Conservation (phyloP, 2,797 vertebrate genomes). For the Schizothorax lantsangensis region DNA sequence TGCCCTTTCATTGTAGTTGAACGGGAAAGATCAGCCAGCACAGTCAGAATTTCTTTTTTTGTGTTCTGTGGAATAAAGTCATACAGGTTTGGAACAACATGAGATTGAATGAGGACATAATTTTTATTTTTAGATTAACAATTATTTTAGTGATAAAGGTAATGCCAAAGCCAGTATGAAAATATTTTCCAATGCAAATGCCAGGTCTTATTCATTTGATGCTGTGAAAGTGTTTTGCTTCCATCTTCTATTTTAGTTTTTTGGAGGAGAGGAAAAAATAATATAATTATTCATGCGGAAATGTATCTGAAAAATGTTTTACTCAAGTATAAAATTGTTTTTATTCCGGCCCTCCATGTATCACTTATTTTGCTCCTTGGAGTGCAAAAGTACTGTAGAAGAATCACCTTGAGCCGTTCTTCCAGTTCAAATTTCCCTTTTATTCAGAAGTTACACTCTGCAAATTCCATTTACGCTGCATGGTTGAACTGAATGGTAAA, state of each 20-base stretch:
- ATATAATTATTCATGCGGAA: constrained; percentile 45
- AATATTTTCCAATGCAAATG: background rate
- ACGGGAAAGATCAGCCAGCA: background rate
- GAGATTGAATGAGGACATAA: background rate
- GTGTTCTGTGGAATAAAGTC: background rate
- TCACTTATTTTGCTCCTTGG: constrained; percentile 47
- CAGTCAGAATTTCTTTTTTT: background rate
- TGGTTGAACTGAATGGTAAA: constrained; percentile 72
- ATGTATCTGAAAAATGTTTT: constrained; percentile 50
- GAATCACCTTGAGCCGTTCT: constrained; percentile 56
- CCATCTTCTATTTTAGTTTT: constrained; percentile 15
- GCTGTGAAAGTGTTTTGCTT: constrained; percentile 14
- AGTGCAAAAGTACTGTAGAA: constrained; percentile 51
- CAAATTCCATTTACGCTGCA: constrained; percentile 75
- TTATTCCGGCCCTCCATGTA: constrained; percentile 48
- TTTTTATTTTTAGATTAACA: background rate
- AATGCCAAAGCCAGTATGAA: background rate
- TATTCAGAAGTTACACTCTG: constrained; percentile 66
- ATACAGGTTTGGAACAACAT: background rate
- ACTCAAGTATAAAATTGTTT: constrained; percentile 62
- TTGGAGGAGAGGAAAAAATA: background rate
- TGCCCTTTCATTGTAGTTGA: background rate
- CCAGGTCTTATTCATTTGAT: constrained; percentile 12
- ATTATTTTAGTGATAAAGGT: background rate
- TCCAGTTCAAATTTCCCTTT: constrained; percentile 51